Conservation (phyloP, 2,888 invertebrate genomes). For the Cataglyphis rosenhaueri region DNA sequence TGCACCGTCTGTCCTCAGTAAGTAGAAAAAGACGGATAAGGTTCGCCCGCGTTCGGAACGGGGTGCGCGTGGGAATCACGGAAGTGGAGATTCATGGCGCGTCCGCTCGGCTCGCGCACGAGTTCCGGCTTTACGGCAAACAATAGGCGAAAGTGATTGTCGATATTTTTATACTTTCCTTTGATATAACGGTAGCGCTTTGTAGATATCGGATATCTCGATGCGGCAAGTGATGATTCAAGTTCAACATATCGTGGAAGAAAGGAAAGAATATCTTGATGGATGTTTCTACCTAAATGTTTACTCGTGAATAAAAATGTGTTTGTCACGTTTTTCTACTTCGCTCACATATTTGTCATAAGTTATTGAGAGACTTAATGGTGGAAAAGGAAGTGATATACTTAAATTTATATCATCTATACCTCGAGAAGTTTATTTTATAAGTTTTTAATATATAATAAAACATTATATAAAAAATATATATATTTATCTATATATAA, state of each 20-base stretch:
- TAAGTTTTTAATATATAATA: background rate
- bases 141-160: constrained; percentile 63
- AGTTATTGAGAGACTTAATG: background rate
- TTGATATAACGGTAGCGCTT: background rate
- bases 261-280: background rate
- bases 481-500: background rate
- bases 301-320: constrained; percentile 13
- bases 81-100: constrained; percentile 26
- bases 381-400: background rate
- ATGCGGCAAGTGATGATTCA: constrained; percentile 23
- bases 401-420: background rate
- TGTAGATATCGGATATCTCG: constrained; percentile 31
- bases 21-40: constrained; percentile 68
- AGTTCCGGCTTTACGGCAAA: constrained; percentile 41
- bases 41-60: background rate
- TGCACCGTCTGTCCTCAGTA: constrained; percentile 74
- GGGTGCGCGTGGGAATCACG: constrained; percentile 21
- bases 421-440: background rate
- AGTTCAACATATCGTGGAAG: background rate
- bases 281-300: constrained; percentile 21
- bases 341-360: background rate
- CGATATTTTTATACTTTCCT: constrained; percentile 50
- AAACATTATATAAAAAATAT: background rate
- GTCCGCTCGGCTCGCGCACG: background rate
- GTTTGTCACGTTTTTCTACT: background rate